A percentile compares a stretch with the other conserved stretches of the same genome.
Evolutionary conservation across 2,113 vertebrate species (phyloP).

Genomic region (Erinaceus europaeus): DNA sequence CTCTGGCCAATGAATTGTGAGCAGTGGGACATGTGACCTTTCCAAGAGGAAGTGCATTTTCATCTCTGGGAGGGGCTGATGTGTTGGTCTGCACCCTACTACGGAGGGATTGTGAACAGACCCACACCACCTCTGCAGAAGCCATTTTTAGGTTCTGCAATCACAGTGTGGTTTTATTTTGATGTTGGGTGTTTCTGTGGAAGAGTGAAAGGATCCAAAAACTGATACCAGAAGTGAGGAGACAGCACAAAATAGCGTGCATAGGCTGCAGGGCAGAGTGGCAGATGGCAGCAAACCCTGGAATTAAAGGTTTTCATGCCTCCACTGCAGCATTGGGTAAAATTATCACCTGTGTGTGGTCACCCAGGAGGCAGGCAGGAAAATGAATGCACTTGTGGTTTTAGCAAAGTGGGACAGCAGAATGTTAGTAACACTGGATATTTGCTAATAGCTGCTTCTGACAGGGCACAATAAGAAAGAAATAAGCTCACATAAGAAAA

Average conservation of each 20-base stretch:
- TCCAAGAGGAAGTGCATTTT: neutral
- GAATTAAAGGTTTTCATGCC: neutral
- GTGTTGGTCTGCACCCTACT: neutral
- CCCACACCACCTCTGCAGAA: neutral
- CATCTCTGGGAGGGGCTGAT: neutral
- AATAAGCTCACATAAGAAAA: conserved; percentile 14
- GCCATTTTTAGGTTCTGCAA: neutral
- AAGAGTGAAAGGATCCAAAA: neutral
- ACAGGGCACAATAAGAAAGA: conserved; percentile 20
- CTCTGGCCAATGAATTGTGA: neutral
- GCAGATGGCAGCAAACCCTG: neutral
- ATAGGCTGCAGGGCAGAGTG: neutral
- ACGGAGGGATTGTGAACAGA: neutral
- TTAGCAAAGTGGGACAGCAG: neutral
- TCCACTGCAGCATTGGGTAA: neutral
- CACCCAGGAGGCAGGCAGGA: neutral
- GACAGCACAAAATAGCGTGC: neutral
- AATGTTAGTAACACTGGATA: neutral
- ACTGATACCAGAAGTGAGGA: neutral
- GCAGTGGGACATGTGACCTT: neutral
- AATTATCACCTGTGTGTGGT: neutral
- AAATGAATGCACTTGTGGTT: neutral
- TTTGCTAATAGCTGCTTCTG: conserved; percentile 9
- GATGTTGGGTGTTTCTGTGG: neutral
- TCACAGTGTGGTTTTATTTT: neutral